phyloP scores from a whole-genome alignment of 1,140 invertebrate species.

The Trachymyrmex cornetzi region DNA sequence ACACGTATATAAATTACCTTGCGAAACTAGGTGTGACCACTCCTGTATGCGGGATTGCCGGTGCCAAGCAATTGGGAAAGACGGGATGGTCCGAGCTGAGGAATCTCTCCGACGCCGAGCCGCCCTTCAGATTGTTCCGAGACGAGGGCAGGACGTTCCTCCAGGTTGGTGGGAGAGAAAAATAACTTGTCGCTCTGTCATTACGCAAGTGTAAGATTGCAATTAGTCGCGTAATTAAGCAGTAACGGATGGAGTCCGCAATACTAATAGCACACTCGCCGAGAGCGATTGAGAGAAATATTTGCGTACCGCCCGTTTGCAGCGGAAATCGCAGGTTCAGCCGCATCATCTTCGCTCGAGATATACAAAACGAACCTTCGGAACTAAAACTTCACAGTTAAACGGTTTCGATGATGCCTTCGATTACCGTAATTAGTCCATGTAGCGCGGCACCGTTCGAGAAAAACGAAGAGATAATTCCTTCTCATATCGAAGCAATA shows the following conservation, averaged over 20 bases:
- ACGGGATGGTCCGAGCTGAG: constrained; percentile 92
- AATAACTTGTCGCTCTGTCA: constrained; percentile 39
- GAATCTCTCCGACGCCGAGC: constrained; percentile 91
- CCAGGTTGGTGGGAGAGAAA: constrained; percentile 87
- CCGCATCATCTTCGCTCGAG: neutral
- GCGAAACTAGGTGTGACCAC: constrained; percentile 89
- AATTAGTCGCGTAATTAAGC: constrained; percentile 22
- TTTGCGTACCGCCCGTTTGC: neutral
- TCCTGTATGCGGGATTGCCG: constrained; percentile 95
- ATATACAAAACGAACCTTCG: neutral
- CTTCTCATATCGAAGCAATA: no score
- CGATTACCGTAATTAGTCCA: constrained; percentile 36
- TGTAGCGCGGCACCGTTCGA: neutral
- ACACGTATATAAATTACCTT: constrained; percentile 45
- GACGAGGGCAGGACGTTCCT: constrained; percentile 93
- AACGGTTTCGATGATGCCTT: neutral
- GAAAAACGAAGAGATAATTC: neutral
- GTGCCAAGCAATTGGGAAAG: constrained; percentile 92
- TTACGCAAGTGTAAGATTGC: constrained; percentile 9
- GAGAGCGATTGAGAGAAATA: neutral
- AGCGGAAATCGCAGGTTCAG: neutral
- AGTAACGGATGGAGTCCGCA: neutral
- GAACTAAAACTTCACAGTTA: neutral
- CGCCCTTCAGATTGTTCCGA: constrained; percentile 92
- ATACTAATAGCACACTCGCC: no score